phyloP scores from a whole-genome alignment of 2,113 vertebrate genomes.

The Mionectes macconnelli region DNA sequence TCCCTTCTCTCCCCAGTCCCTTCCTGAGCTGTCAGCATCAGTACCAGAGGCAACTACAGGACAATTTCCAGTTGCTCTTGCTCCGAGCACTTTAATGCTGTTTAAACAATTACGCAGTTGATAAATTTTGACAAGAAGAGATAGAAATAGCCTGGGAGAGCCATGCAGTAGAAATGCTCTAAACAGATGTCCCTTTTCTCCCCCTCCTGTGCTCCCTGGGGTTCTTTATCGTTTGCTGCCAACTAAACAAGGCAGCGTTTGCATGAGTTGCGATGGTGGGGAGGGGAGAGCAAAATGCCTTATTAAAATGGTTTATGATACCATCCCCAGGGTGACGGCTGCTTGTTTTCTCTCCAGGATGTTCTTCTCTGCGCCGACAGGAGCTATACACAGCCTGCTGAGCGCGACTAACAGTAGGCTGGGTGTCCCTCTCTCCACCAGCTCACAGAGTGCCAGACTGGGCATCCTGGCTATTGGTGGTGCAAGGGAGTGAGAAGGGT shows the following conservation, averaged over 20 bases:
- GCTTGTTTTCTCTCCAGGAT: background rate
- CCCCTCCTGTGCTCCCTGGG: constrained; percentile 30
- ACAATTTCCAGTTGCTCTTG: constrained; percentile 65
- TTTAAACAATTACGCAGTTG: constrained; percentile 74
- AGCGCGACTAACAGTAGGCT: rapidly evolving
- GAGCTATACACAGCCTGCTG: background rate
- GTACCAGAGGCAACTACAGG: constrained; percentile 55
- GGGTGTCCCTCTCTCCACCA: background rate
- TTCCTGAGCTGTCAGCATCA: constrained; percentile 50
- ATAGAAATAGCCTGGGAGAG: constrained; percentile 70
- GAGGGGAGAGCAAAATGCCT: background rate
- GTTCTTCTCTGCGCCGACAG: rapidly evolving
- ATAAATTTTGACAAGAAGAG: constrained; percentile 73
- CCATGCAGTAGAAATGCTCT: constrained; percentile 60
- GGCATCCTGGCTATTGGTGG: background rate
- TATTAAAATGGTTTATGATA: constrained; percentile 41
- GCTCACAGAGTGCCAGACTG: background rate
- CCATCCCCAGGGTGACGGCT: background rate
- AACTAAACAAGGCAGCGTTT: constrained; percentile 55
- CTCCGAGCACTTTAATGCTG: constrained; percentile 66
- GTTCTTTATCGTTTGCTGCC: constrained; percentile 34
- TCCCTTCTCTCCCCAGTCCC: background rate
- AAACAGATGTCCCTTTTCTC: constrained; percentile 70
- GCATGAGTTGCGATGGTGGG: background rate
- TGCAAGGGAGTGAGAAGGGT: background rate